Evolutionary conservation across 2,888 invertebrate species (phyloP).

Genomic region (Crocallis elinguaria): DNA sequence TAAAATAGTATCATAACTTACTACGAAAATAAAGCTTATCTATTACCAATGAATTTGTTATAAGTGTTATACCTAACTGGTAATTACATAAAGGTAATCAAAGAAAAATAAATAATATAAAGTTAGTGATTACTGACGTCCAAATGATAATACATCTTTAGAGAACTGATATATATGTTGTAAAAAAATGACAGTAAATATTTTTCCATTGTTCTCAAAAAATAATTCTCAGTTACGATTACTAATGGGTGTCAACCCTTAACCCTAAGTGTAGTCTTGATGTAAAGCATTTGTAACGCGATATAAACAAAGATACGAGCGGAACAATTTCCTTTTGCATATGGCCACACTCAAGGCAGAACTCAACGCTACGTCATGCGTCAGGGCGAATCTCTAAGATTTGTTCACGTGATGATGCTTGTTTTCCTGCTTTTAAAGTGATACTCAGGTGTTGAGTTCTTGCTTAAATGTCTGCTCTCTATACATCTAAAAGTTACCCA

Average conservation of each 20-base stretch:
- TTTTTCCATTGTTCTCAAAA: no score
- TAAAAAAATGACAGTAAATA: no score
- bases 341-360: conserved; percentile 38
- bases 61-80: no score
- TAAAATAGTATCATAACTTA: no score
- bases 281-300: conserved; percentile 81
- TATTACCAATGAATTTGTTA: no score
- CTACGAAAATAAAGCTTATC: no score
- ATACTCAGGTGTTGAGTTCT: background rate
- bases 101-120: no score
- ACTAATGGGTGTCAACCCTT: conserved; percentile 14
- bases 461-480: background rate
- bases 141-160: no score
- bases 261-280: conserved; percentile 56
- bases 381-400: conserved; percentile 43
- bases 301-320: conserved; percentile 75
- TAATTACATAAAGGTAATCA: no score
- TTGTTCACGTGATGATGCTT: conserved; percentile 41
- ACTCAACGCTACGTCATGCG: conserved; percentile 17
- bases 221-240: background rate
- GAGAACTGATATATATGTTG: no score
- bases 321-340: conserved; percentile 60
- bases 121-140: no score
- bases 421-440: conserved; percentile 13
- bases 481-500: background rate